Evolutionary conservation across 2,113 vertebrate species (phyloP), one percentile per base, ranked within the genome.

Genomic region (Cololabis saira): DNA sequence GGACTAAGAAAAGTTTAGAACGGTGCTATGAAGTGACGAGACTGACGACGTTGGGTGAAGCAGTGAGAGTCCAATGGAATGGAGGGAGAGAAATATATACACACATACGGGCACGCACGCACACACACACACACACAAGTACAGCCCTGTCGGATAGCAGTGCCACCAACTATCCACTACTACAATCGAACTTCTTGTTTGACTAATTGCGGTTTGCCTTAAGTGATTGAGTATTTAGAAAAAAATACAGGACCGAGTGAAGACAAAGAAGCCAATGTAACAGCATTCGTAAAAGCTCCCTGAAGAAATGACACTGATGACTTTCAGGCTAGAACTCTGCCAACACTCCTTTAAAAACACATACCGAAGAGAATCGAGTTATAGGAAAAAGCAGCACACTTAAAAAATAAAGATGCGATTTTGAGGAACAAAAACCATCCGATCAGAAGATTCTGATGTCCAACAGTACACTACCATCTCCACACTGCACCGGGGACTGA

Each of bases 201-300:
- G 58, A 77, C 65, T 74, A 58, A 63, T 61, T 59, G 65, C 74
- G 55, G 48, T 80, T 74, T 66, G 73, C 53, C 71, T 66, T 67
- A 52, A 82, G 61, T 60, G 72, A 47, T 69, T 33, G 71, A 65
- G 78, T 44, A 79, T 66, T 45, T 76, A 65, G 74, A 70, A 80
- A 72, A 80, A 6, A 21, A 21, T 58, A 10, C 76, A 76, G 60
- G 73, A 75, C 61, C 50, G 17, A 22, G 77, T 71, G 68, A 80
- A 71, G 75, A 80, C 68, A 60, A 66, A 71, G 74, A 71, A 37
- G 48, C 47, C 53, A 74, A 82, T 75, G 66, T 74, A 81, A 85
- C 81, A 78, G 85, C 81, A 82, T 84, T 85, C 86, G 69, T 75
- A 83, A 87, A 91, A 89, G 85, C 85, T 92, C 89, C 89, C 89